phyloP scores from a whole-genome alignment of 2,113 vertebrate species.

The Thalassarche chlororhynchos region DNA sequence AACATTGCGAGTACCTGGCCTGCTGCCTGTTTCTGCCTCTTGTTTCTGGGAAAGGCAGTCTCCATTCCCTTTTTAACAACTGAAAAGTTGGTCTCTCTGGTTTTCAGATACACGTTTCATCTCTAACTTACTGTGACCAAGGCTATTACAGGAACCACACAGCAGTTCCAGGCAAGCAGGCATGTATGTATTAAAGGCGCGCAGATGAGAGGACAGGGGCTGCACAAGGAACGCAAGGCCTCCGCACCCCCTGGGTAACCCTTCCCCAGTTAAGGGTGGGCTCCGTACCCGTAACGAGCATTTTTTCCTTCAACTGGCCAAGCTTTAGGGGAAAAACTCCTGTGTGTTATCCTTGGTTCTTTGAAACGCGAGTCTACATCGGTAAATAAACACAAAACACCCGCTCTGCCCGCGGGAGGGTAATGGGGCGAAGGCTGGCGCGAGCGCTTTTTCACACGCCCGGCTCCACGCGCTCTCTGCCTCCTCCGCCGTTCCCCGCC shows the following conservation, averaged over 20 bases:
- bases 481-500: too few relatives aligned
- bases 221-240: fast-evolving
- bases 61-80: neutral
- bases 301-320: neutral
- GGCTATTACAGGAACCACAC: fast-evolving
- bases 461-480: fast-evolving
- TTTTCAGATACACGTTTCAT: fast-evolving
- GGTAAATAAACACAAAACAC: neutral
- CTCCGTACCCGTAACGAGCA: fast-evolving
- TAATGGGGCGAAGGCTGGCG: fast-evolving
- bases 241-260: fast-evolving
- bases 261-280: too few relatives aligned
- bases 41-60: neutral
- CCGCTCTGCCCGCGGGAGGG: fast-evolving
- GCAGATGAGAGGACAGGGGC: neutral
- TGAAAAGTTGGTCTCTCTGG: fast-evolving
- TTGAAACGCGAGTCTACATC: fast-evolving
- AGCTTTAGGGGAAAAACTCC: fast-evolving
- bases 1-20: neutral
- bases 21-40: neutral
- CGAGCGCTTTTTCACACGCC: fast-evolving
- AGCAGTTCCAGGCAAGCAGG: neutral
- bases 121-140: neutral
- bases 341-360: fast-evolving
- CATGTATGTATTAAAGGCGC: fast-evolving